Percentiles rank a stretch among this genome's conserved stretches.
phyloP scores from a whole-genome alignment of 1,140 invertebrate species.

The Drosophila mojavensis region DNA sequence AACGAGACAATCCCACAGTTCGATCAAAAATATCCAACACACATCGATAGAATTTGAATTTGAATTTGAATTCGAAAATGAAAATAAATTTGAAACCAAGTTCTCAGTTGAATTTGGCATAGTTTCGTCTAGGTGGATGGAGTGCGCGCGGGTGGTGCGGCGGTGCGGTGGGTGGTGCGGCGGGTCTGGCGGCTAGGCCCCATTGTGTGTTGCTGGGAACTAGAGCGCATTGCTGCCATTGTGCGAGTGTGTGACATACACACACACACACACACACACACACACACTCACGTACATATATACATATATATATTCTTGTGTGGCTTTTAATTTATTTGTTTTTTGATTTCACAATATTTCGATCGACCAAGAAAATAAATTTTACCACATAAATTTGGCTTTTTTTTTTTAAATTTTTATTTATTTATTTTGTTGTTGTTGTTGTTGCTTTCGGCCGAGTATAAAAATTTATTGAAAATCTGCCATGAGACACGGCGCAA shows the following conservation, averaged over 20 bases:
- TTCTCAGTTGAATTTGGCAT: conserved; percentile 65
- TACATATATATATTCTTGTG: conserved; percentile 53
- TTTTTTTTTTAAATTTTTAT: conserved; percentile 20
- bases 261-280: neutral
- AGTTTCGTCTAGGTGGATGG: conserved; percentile 41
- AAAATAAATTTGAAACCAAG: conserved; percentile 53
- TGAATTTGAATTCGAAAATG: conserved; percentile 60
- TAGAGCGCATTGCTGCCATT: conserved; percentile 74
- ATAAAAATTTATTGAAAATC: conserved; percentile 67
- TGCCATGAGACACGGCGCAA: conserved; percentile 22
- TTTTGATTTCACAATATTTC: conserved; percentile 81
- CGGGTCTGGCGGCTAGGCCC: neutral
- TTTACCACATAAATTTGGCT: conserved; percentile 54
- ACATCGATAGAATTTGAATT: conserved; percentile 80
- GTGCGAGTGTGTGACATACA: conserved; percentile 39
- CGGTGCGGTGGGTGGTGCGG: neutral
- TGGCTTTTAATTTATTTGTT: conserved; percentile 78
- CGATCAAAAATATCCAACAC: conserved; percentile 74
- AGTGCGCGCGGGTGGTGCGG: neutral
- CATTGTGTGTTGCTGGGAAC: conserved; percentile 66
- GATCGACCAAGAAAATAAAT: conserved; percentile 76
- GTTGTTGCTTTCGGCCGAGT: conserved; percentile 14
- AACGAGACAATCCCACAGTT: conserved; percentile 52
- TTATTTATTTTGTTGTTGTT: conserved; percentile 30
- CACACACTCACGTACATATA: conserved; percentile 13